Evolutionary conservation across 2,888 invertebrate species (phyloP), one percentile per base, ranked within the genome.

Genomic region (Pristionchus exspectatus): DNA sequence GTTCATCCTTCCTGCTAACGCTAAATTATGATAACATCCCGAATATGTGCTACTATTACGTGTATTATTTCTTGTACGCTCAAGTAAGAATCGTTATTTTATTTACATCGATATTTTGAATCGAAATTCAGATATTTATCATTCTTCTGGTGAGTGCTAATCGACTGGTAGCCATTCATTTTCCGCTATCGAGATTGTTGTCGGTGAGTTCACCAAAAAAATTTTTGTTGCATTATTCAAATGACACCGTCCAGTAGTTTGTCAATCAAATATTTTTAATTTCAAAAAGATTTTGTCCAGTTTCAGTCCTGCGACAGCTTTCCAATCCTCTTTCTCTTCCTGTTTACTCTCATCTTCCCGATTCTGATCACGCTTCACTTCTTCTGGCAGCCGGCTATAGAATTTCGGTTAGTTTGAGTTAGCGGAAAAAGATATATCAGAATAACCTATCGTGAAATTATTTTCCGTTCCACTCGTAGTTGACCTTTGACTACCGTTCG

Each of bases 271-370:
- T n/a, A n/a, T n/a, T n/a, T n/a, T n/a, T n/a, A n/a, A n/a, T n/a
- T n/a, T n/a, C n/a, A 63, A 63, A 10, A 16, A 77, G 9, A 74
- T 74, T 69, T 27, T n/a, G n/a, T 2, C 69, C 18, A 77, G 21
- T 44, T 77, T 44, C 81, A 81, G 81, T 50, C 50, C 1, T 81
- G 81, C 81, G 81, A 81, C 50, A n/a, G 33, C n/a, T 81, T 81
- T 18, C 81, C 81, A 0, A n/a, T 81, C n/a, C 2, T 50, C 16
- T 27, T 81, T 14, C 81, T 81, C 10, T 54, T 81, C 27, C 10
- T 81, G 14, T 44, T 54, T 33, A 81, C 81, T 3, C 18, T 54
- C 0, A 14, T 81, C n/a, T 81, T 81, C 27, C 81, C 81, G 7
- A 24, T 81, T 0, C 21, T 81, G 18, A 81, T 81, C 44, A 81